Percentiles rank a stretch among this genome's conserved stretches.
Evolutionary conservation across 1,140 invertebrate species (phyloP).

Genomic region (Ostrea edulis): DNA sequence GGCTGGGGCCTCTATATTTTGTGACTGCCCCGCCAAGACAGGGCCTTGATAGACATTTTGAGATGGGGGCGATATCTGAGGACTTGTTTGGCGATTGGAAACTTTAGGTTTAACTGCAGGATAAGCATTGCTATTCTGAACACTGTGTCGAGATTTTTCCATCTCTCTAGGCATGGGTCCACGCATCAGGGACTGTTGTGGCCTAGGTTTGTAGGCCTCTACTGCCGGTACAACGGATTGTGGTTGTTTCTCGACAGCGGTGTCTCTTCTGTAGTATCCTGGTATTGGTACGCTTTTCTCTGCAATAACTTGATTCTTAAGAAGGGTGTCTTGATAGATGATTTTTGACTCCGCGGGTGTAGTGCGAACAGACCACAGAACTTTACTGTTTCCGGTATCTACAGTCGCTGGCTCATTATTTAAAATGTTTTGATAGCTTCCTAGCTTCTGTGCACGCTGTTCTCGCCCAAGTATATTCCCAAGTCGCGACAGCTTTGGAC

Average conservation of each 20-base stretch:
- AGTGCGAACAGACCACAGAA: neutral
- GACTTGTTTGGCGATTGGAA: neutral
- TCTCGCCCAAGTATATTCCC: neutral
- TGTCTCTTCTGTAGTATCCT: neutral
- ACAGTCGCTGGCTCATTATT: neutral
- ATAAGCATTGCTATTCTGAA: neutral
- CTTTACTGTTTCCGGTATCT: neutral
- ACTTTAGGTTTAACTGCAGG: neutral
- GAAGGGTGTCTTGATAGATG: neutral
- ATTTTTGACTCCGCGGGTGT: neutral
- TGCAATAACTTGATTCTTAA: neutral
- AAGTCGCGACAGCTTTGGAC: neutral
- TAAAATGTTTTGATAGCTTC: slow-evolving; percentile 7
- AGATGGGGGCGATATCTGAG: neutral
- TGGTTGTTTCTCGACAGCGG: neutral
- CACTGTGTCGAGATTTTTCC: slow-evolving; percentile 1
- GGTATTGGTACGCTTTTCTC: neutral
- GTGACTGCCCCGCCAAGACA: neutral
- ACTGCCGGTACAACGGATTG: neutral
- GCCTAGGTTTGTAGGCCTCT: neutral
- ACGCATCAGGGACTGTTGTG: neutral
- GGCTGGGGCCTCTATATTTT: neutral
- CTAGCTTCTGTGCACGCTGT: neutral
- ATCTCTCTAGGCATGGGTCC: neutral
- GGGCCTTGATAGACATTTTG: neutral